Evolutionary conservation across 2,113 vertebrate genomes (phyloP), one percentile per base, ranked within the genome.

Genomic region (Spizaetus ornatus): DNA sequence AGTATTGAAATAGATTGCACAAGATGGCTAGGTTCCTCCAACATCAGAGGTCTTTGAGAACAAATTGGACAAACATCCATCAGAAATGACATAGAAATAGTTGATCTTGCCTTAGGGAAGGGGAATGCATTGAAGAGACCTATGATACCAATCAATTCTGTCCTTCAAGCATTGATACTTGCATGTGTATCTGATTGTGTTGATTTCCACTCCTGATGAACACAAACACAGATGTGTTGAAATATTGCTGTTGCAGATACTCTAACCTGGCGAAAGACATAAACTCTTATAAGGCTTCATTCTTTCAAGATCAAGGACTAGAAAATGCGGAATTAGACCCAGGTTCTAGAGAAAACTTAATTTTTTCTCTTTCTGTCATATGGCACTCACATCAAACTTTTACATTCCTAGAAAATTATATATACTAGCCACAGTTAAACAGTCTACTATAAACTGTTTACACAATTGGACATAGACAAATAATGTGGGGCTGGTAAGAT

Each of bases 321-420:
- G 27, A 84, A 83, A 65, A 78, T 31, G 2, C 16, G 27, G 31
- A 63, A 48, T 76, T 66, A 61, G 12, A 52, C 1, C 1, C 11
- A 48, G 5, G 1, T 15, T 78, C 16, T 26, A 32, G 13, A 61
- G 2, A 27, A 70, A 55, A 26, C 4, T 13, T 77, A 2, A 0
- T 16, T 56, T 83, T 69, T 20, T 16, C 8, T 38, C 8, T 85
- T 8, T 66, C 16, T 52, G 11, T 32, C 10, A n/a, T 32, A n/a
- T 14, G 6, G 3, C 10, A 31, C 2, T 69, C 13, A 16, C 3
- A 38, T 17, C 7, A 81, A 65, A 69, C 1, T 43, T 62, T 8
- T n/a, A 5, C 2, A 10, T 47, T 23, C 21, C 67, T 69, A 63
- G 71, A 74, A 65, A 29, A 11, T 4, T 10, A 22, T 5, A 7